Evolutionary conservation across 2,888 invertebrate genomes (phyloP).

Genomic region (Digitonthophagus gazella): DNA sequence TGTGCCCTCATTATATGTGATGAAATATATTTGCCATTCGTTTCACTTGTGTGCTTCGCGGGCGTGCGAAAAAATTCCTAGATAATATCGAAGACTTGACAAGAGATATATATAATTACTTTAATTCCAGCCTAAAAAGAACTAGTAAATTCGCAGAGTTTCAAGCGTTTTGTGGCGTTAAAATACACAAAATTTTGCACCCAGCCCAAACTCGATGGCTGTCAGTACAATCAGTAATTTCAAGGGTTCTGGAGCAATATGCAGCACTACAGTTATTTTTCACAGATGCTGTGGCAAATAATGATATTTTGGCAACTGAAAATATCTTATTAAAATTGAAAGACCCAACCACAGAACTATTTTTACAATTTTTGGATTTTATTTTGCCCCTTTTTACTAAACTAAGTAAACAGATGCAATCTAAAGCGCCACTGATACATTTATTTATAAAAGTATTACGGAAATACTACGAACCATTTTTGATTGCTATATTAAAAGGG

Average conservation of each 20-base stretch:
- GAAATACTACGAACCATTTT: slow-evolving; percentile 10
- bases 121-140: slow-evolving; percentile 9
- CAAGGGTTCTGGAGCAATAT: slow-evolving; percentile 11
- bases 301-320: slow-evolving; percentile 9
- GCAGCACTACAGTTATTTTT: slow-evolving; percentile 4
- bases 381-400: not conserved
- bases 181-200: slow-evolving; percentile 14
- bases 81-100: slow-evolving; percentile 8
- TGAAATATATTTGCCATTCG: slow-evolving; percentile 14
- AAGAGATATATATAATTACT: slow-evolving; percentile 6
- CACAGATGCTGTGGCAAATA: slow-evolving; percentile 7
- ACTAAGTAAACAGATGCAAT: slow-evolving; percentile 21
- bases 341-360: slow-evolving; percentile 10
- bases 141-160: slow-evolving; percentile 5
- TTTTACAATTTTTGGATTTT: slow-evolving; percentile 19
- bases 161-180: not conserved
- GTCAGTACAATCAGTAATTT: slow-evolving; percentile 6
- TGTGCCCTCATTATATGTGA: no score
- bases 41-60: slow-evolving; percentile 12
- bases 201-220: slow-evolving; percentile 12
- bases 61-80: not conserved
- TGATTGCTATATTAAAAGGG: slow-evolving; percentile 16
- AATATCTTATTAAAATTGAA: slow-evolving; percentile 14
- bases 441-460: slow-evolving; percentile 12
- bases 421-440: slow-evolving; percentile 4